Conservation (phyloP, 2,888 invertebrate species). For the Eilema depressum region DNA sequence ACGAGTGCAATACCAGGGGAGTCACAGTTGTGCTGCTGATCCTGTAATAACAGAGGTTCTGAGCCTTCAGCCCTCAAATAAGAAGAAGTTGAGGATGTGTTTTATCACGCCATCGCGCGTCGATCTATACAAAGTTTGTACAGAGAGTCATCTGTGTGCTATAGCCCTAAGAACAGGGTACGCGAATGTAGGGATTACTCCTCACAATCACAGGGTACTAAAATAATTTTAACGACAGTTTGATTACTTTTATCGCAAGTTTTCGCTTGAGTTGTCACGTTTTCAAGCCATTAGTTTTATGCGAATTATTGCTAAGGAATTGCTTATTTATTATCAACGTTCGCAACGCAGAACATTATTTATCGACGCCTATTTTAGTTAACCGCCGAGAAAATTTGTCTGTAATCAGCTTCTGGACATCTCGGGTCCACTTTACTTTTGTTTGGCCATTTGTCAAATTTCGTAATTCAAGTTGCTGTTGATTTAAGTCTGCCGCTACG, state of each 20-base stretch:
- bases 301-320: conserved; percentile 81
- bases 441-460: conserved; percentile 24
- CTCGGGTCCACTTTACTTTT: conserved; percentile 38
- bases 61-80: too few relatives aligned
- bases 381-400: conserved; percentile 56
- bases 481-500: background rate
- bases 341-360: conserved; percentile 60
- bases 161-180: conserved; percentile 9
- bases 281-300: conserved; percentile 86
- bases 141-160: background rate
- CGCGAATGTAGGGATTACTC: conserved; percentile 56
- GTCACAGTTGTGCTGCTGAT: too few relatives aligned
- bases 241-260: conserved; percentile 86
- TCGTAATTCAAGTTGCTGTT: conserved; percentile 13
- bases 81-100: too few relatives aligned
- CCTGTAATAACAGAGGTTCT: too few relatives aligned
- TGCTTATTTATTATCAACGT: conserved; percentile 77
- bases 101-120: too few relatives aligned
- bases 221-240: conserved; percentile 85
- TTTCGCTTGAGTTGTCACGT: conserved; percentile 83
- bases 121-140: background rate
- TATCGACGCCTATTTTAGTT: conserved; percentile 54
- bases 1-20: too few relatives aligned
- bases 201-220: conserved; percentile 70
- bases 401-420: conserved; percentile 43